phyloP scores from a whole-genome alignment of 2,888 invertebrate species.

The Neoscelio sp. region DNA sequence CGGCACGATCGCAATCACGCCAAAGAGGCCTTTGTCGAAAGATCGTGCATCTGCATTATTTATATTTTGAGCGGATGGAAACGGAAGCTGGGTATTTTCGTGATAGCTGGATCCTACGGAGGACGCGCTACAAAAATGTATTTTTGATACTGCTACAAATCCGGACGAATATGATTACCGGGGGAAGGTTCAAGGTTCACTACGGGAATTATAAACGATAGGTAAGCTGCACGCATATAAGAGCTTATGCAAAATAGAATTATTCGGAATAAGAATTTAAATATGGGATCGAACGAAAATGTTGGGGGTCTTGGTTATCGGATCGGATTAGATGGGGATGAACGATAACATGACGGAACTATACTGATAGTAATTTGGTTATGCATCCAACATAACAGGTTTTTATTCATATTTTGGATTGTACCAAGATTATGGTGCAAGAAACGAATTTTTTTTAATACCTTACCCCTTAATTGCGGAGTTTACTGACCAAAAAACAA shows the following conservation, averaged over 20 bases:
- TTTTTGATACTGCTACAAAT: conserved; percentile 59
- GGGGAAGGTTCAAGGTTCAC: conserved; percentile 47
- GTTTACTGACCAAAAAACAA: too few relatives aligned
- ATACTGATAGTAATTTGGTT: conserved; percentile 25
- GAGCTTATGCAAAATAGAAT: conserved; percentile 44
- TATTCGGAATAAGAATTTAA: conserved; percentile 53
- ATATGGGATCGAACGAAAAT: conserved; percentile 34
- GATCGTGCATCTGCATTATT: conserved; percentile 67
- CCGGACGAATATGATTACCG: conserved; percentile 59
- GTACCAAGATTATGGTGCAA: too few relatives aligned
- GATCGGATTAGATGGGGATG: conserved; percentile 41
- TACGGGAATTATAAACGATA: conserved; percentile 42
- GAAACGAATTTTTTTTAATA: too few relatives aligned
- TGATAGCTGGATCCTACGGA: conserved; percentile 51
- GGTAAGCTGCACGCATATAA: conserved; percentile 24
- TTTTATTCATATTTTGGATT: too few relatives aligned
- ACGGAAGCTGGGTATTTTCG: conserved; percentile 61
- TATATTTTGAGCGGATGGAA: conserved; percentile 57
- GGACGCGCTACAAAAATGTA: conserved; percentile 50
- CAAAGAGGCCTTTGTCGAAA: conserved; percentile 66
- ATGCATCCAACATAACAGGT: too few relatives aligned
- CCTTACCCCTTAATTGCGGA: too few relatives aligned
- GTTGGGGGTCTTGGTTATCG: conserved; percentile 40
- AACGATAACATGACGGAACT: conserved; percentile 24
- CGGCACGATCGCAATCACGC: conserved; percentile 65